Evolutionary conservation across 2,888 invertebrate genomes (phyloP).

Genomic region (Heliconius sara): DNA sequence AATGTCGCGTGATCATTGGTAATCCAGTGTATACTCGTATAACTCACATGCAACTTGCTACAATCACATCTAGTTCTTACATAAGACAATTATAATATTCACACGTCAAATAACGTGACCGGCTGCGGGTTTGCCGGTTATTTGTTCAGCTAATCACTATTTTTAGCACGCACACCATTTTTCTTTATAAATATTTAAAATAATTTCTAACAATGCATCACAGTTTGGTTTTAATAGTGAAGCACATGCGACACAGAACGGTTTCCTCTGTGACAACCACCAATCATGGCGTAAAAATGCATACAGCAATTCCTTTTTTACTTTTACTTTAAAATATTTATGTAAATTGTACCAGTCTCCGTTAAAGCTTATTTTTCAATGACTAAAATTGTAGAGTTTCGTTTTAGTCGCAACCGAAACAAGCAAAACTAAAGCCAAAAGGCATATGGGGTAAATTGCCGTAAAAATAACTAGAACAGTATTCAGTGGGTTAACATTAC

Average conservation of each 20-base stretch:
- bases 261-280: conserved; percentile 57
- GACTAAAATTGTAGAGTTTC: neutral
- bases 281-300: conserved; percentile 54
- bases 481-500: conserved; percentile 34
- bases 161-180: conserved; percentile 44
- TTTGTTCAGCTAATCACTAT: conserved; percentile 50
- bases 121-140: conserved; percentile 47
- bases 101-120: conserved; percentile 50
- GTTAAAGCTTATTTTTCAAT: conserved; percentile 22
- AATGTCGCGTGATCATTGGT: conserved; percentile 18
- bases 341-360: neutral
- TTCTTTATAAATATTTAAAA: conserved; percentile 45
- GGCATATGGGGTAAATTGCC: conserved; percentile 45
- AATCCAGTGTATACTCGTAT: conserved; percentile 21
- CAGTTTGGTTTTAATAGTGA: conserved; percentile 56
- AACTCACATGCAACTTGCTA: conserved; percentile 17
- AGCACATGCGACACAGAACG: conserved; percentile 59
- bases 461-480: conserved; percentile 52
- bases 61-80: conserved; percentile 30
- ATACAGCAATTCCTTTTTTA: conserved; percentile 51
- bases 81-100: conserved; percentile 46
- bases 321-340: conserved; percentile 38
- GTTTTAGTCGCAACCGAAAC: conserved; percentile 37
- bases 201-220: conserved; percentile 53
- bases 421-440: conserved; percentile 44